These are phyloP conservation scores for Eulemur mongoz DNA, from an alignment of 2,797 vertebrate species.

Conservation along the genomic window DNA sequence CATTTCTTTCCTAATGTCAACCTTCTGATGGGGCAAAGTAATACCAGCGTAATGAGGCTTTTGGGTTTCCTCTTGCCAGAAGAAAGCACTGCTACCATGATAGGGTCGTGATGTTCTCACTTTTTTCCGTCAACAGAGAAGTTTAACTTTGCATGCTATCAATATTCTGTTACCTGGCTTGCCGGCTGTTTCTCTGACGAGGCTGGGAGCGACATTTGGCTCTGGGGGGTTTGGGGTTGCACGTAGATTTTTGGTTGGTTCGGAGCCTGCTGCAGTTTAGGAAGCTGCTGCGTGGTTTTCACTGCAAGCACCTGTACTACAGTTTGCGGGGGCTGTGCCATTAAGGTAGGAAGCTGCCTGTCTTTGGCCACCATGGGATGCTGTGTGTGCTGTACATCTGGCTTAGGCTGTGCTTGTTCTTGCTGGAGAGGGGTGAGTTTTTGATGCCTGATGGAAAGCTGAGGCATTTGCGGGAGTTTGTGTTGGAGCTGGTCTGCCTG, in stretches of 20 bases:
- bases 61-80: constrained; percentile 80
- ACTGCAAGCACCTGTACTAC: constrained; percentile 88
- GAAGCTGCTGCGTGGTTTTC: constrained; percentile 94
- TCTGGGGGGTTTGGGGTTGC: constrained; percentile 94
- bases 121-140: constrained; percentile 79
- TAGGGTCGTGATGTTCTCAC: constrained; percentile 64
- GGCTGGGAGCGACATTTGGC: constrained; percentile 94
- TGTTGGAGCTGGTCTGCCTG: constrained; percentile 88
- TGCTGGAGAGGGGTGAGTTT: constrained; percentile 87
- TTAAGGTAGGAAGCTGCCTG: constrained; percentile 88
- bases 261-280: constrained; percentile 96
- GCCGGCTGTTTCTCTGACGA: constrained; percentile 91
- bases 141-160: constrained; percentile 84
- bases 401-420: constrained; percentile 87
- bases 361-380: constrained; percentile 89
- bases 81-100: constrained; percentile 81
- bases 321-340: constrained; percentile 88
- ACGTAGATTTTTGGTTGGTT: constrained; percentile 96
- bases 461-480: constrained; percentile 89
- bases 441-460: constrained; percentile 89
- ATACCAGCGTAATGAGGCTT: constrained; percentile 77
- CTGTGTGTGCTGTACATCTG: constrained; percentile 85
- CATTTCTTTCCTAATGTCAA: constrained; percentile 79
- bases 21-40: constrained; percentile 74
- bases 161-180: constrained; percentile 92